Conservation (phyloP, 2,888 invertebrate genomes). For the Micoletzkya japonica region DNA sequence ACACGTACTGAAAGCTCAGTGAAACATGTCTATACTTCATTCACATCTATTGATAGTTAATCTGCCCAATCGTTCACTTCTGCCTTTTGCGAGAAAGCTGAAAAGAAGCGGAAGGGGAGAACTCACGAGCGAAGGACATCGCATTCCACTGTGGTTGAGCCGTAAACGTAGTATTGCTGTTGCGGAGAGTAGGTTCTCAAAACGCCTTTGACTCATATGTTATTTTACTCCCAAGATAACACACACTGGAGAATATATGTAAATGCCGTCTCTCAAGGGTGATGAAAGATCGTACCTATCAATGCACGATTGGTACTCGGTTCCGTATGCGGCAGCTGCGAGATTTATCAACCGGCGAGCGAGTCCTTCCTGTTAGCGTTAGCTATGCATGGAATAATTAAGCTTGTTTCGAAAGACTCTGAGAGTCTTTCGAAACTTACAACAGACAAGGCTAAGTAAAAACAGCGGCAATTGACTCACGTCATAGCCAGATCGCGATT, state of each 20-base stretch:
- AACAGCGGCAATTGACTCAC: too few relatives aligned
- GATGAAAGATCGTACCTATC: background rate
- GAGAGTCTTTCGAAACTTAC: too few relatives aligned
- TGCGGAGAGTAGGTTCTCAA: conserved; percentile 33
- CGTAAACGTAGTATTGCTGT: conserved; percentile 29
- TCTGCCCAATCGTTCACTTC: background rate
- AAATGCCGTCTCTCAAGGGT: too few relatives aligned
- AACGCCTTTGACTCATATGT: background rate
- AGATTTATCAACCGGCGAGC: conserved; percentile 39
- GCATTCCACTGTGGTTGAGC: conserved; percentile 32
- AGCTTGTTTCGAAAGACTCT: too few relatives aligned
- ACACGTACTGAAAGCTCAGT: conserved; percentile 31
- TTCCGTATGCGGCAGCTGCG: conserved; percentile 51
- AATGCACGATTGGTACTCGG: conserved; percentile 5
- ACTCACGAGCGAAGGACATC: conserved; percentile 37
- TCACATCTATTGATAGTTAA: background rate
- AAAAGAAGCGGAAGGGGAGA: too few relatives aligned
- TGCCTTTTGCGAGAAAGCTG: too few relatives aligned
- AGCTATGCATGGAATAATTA: too few relatives aligned
- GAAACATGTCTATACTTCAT: background rate
- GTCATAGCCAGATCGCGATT: too few relatives aligned
- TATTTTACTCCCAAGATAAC: too few relatives aligned
- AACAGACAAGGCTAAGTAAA: too few relatives aligned
- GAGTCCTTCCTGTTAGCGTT: conserved; percentile 11
- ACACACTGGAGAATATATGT: background rate